These are phyloP conservation scores for Hirudo medicinalis DNA, from an alignment of 1,140 invertebrate genomes.

Conservation along the genomic window DNA sequence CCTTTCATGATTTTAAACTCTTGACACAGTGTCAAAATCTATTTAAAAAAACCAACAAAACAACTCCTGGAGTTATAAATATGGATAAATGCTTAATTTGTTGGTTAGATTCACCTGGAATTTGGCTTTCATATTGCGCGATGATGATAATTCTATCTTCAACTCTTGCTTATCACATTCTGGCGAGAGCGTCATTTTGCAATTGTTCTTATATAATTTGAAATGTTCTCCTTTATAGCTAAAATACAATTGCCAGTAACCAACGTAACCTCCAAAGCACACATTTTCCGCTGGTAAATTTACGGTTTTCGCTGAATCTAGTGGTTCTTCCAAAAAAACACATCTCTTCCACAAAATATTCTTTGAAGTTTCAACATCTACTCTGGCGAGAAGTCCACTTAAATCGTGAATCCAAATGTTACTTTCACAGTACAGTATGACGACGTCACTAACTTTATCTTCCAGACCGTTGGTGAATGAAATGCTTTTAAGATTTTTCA, in stretches of 20 bases:
- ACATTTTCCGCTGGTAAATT: too few relatives aligned
- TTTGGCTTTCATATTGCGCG: too few relatives aligned
- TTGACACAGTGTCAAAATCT: too few relatives aligned
- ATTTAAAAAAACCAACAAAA: too few relatives aligned
- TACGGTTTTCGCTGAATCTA: too few relatives aligned
- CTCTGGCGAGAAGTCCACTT: background rate
- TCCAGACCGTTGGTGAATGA: background rate
- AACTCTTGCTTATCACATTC: background rate
- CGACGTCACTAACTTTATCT: background rate
- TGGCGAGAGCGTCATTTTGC: background rate
- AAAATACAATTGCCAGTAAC: background rate
- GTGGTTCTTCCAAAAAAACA: too few relatives aligned
- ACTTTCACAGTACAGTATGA: background rate
- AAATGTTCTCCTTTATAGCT: background rate
- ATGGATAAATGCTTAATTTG: too few relatives aligned
- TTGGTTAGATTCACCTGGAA: too few relatives aligned
- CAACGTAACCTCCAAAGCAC: background rate
- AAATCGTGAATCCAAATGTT: background rate
- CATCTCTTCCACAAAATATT: background rate
- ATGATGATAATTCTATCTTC: background rate
- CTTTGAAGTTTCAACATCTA: background rate
- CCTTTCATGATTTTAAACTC: too few relatives aligned
- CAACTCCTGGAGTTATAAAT: too few relatives aligned
- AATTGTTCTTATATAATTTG: background rate
- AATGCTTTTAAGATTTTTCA: background rate